phyloP scores from a whole-genome alignment of 2,113 vertebrate species.

The Aleadryas rufinucha region DNA sequence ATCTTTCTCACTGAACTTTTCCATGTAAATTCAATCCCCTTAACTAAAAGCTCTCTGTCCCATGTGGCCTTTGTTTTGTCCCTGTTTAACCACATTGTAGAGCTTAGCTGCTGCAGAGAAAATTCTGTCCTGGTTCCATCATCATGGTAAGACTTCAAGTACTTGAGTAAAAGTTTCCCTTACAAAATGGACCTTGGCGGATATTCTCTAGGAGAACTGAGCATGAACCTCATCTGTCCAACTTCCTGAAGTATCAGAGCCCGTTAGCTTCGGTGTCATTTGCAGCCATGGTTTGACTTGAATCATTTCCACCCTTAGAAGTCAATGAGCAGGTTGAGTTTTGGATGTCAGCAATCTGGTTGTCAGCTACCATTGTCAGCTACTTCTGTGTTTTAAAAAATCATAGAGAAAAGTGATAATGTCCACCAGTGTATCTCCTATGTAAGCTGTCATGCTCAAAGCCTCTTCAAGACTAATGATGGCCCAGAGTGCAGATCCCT shows the following conservation, averaged over 20 bases:
- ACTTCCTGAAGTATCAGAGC: background rate
- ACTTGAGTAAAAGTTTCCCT: background rate
- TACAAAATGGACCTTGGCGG: background rate
- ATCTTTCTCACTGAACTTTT: background rate
- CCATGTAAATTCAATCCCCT: background rate
- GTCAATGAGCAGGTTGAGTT: background rate
- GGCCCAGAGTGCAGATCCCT: background rate
- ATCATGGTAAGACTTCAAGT: background rate
- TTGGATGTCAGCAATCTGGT: background rate
- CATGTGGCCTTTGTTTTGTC: background rate
- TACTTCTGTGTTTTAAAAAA: background rate
- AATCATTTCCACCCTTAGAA: background rate
- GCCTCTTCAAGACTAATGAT: background rate
- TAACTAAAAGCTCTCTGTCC: background rate
- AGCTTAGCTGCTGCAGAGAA: background rate
- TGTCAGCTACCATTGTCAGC: background rate
- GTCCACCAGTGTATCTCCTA: background rate
- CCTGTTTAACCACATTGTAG: background rate
- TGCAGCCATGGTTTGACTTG: background rate
- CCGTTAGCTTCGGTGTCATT: accelerated
- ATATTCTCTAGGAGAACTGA: background rate
- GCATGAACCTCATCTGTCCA: background rate
- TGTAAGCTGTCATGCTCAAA: background rate
- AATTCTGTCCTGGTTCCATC: background rate
- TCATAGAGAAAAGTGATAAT: background rate